A percentile compares a stretch with the other conserved stretches of the same genome.
Conservation (phyloP, 2,888 invertebrate species). For the Lepidochitona cinerea region DNA sequence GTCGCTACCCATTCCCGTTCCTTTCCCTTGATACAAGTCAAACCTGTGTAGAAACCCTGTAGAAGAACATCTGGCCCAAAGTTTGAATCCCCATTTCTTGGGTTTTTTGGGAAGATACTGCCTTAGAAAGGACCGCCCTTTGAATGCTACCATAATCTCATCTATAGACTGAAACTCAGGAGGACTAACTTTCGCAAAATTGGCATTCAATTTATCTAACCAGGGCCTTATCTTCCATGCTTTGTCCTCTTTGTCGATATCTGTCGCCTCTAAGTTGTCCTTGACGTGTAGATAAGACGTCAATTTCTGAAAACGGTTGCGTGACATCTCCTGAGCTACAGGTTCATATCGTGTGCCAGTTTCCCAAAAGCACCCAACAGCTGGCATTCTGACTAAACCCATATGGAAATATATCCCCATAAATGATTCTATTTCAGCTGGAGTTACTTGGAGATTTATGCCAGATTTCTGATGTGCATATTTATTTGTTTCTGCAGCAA, state of each 20-base stretch:
- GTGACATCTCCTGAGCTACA: constrained; percentile 26
- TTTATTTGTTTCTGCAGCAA: constrained; percentile 12
- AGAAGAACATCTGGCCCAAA: constrained; percentile 17
- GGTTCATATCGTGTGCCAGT: constrained; percentile 13
- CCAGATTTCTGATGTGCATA: constrained; percentile 16
- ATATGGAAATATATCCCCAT: constrained; percentile 30
- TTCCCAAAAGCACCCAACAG: constrained; percentile 18
- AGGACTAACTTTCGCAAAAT: constrained; percentile 40
- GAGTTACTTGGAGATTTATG: neutral
- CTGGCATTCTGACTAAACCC: constrained; percentile 24
- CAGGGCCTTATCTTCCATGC: constrained; percentile 23
- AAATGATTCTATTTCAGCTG: constrained; percentile 21
- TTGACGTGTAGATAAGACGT: neutral
- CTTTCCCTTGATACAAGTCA: constrained; percentile 18
- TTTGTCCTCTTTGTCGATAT: constrained; percentile 3
- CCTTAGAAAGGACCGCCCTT: constrained; percentile 36
- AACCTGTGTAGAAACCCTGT: constrained; percentile 18
- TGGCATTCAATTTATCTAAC: constrained; percentile 12
- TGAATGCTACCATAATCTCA: constrained; percentile 57
- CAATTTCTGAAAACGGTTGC: constrained; percentile 26
- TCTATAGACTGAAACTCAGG: constrained; percentile 51
- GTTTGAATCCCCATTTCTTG: constrained; percentile 34
- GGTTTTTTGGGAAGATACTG: constrained; percentile 30
- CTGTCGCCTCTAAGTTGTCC: neutral
- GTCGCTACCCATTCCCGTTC: neutral